Base-by-base conservation (phyloP, 2,888 invertebrate species). In the Auanema freiburgensis region DNA sequence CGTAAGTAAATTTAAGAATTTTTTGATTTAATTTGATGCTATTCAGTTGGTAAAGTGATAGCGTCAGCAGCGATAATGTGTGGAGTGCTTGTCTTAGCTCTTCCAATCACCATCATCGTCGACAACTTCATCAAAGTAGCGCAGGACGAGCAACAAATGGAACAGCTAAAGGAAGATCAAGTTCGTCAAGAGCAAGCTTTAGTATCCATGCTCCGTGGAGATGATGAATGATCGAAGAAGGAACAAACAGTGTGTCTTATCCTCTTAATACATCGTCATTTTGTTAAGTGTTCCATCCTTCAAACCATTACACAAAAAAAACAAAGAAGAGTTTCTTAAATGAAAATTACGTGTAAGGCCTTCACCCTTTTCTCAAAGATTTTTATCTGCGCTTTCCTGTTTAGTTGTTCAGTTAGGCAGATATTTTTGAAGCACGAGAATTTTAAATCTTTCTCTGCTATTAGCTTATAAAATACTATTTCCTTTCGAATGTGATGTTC, bases 121-220 rank as follows among this genome's bases (percentile, higher is more conserved):
- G 83, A 83, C 68, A 83, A 83, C 66, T 83, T 83, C 66, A 83
- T 83, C 74, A 83, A 83, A 67, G 83, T 83, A 61, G 73, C 73
- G 11, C 73, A 73, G 55, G 82, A 82, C 55, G 82, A 82, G 59
- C 81, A 81, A 55, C 76, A 77, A 62, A 73, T 77, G 33, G 81
- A 81, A 58, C 81, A 82, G 64, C 57, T 68, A 54, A 79, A 80
- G 64, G 58, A 65, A 49, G 76, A 76, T 25, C 73, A 77, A 55
- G 63, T 62, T 10, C 63, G 69, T n/a, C 70, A 76, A 52, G 73
- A 73, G 56, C 60, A 68, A n/a, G 76, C 72, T 8, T 46, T 74
- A 24, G 58, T 70, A 42, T 66, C 72, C n/a, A 72, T 76, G 76
- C 73, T 74, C 54, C 66, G 70, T 41, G 67, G 67, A 11, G 65